A percentile compares a stretch with the other conserved stretches of the same genome.
phyloP scores from a whole-genome alignment of 2,113 vertebrate species.

The Gallinago media region DNA sequence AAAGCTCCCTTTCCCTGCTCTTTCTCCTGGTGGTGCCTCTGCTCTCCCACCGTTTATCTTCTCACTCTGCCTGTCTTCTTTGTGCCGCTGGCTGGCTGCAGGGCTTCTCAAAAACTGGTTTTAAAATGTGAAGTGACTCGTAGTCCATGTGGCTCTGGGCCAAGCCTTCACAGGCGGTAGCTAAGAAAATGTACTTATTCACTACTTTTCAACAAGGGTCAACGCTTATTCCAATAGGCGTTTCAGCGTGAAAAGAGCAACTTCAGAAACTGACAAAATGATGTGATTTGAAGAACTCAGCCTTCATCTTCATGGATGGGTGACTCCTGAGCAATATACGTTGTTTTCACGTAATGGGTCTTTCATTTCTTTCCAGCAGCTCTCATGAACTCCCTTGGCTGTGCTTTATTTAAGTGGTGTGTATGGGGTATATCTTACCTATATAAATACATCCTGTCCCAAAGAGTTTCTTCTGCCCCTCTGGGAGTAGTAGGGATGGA shows the following conservation, averaged over 20 bases:
- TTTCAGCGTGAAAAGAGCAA: not conserved
- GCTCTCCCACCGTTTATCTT: not conserved
- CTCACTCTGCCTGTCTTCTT: not conserved
- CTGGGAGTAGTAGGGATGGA: not conserved
- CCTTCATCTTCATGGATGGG: not conserved
- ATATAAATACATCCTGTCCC: not conserved
- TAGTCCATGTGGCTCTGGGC: not conserved
- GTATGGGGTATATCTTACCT: not conserved
- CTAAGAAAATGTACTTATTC: not conserved
- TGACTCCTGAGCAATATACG: not conserved
- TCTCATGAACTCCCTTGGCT: not conserved
- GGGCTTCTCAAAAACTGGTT: conserved; percentile 25
- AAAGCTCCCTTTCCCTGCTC: not conserved
- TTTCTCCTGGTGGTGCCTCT: not conserved
- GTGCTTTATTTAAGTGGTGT: not conserved
- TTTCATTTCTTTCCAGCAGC: not conserved
- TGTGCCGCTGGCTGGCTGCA: not conserved
- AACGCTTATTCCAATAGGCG: not conserved
- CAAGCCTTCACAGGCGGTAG: not conserved
- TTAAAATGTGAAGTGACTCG: conserved; percentile 23
- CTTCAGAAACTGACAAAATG: not conserved
- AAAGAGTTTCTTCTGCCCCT: not conserved
- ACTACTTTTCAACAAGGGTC: not conserved
- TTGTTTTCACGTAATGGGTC: not conserved
- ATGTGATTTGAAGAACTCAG: not conserved